Base-by-base conservation (phyloP, 1,140 invertebrate species). In the Camponotus pennsylvanicus region DNA sequence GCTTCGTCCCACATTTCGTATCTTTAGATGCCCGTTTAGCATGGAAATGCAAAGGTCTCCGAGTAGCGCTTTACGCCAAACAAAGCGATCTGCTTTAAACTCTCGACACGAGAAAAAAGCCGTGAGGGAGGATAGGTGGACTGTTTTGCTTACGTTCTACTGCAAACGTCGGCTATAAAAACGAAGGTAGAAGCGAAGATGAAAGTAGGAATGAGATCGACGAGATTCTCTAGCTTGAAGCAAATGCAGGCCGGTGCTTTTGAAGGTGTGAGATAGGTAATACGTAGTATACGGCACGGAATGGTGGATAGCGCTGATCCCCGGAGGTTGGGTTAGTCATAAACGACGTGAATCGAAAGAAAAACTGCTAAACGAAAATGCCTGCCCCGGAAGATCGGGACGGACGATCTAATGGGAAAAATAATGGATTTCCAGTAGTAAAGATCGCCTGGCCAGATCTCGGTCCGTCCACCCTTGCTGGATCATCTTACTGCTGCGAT, bases 351-450 rank as follows among this genome's bases (percentile, higher is more conserved):
- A 93, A 94, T 93, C 92, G 91, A 91, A 94, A 94, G 95, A 95
- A 95, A 95, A 95, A 95, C 94, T 95, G 94, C 94, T 95, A 95
- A 95, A 95, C 94, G 94, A 95, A 95, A 95, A 95, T 93, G 92
- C 91, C 91, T 85, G 89, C 88, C 87, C 87, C 66, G 91, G 89
- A 92, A 92, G 90, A 94, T 95, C 94, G 91, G 90, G 66, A 85
- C 88, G 90, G 80, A 90, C 91, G 93, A 95, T 95, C 94, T 94
- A 94, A 95, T 95, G 92, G 94, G 90, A 91, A 94, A 95, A 94
- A 94, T 95, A 95, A 95, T 95, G 94, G 94, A 95, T 95, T 95
- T 95, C 93, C 86, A 92, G 93, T 92, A 95, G 93, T 95, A 94
- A 95, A 95, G 94, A 95, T 95, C 92, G 91, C 90, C 85, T 85